A percentile compares a stretch with the other conserved stretches of the same genome.
phyloP scores from a whole-genome alignment of 1,140 invertebrate genomes.

The Palaemon carinicauda region DNA sequence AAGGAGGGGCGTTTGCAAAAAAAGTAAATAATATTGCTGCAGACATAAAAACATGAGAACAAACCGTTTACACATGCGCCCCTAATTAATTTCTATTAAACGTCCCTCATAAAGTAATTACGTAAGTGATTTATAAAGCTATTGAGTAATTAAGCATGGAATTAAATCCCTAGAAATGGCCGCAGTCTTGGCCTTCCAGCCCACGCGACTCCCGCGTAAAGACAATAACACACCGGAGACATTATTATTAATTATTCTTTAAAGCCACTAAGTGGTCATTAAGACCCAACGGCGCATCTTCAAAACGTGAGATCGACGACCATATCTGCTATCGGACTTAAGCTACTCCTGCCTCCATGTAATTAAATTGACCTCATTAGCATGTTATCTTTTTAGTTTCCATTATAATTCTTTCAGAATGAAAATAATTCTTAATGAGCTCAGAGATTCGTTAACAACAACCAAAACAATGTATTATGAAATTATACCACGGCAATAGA shows the following conservation, averaged over 20 bases:
- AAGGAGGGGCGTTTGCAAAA: not conserved
- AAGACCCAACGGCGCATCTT: not conserved
- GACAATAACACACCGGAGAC: not conserved
- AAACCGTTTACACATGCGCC: constrained; percentile 22
- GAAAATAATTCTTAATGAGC: no score
- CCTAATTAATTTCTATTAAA: constrained; percentile 34
- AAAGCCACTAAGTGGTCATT: not conserved
- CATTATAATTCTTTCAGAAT: no score
- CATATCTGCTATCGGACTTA: no score
- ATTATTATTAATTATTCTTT: not conserved
- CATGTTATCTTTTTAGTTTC: no score
- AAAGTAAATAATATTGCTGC: constrained; percentile 11
- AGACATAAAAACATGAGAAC: constrained; percentile 2
- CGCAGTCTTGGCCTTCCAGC: not conserved
- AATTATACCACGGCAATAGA: no score
- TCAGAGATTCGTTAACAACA: no score
- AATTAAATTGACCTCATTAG: no score
- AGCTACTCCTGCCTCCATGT: no score
- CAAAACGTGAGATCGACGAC: not conserved
- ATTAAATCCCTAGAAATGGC: constrained; percentile 3
- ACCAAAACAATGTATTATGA: no score
- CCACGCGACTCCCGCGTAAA: not conserved
- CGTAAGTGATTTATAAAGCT: constrained; percentile 33
- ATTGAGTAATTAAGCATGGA: constrained; percentile 22
- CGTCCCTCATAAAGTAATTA: constrained; percentile 32